Evolutionary conservation across 1,140 invertebrate species (phyloP), one percentile per base, ranked within the genome.

Genomic region (Mactra quadrangularis): DNA sequence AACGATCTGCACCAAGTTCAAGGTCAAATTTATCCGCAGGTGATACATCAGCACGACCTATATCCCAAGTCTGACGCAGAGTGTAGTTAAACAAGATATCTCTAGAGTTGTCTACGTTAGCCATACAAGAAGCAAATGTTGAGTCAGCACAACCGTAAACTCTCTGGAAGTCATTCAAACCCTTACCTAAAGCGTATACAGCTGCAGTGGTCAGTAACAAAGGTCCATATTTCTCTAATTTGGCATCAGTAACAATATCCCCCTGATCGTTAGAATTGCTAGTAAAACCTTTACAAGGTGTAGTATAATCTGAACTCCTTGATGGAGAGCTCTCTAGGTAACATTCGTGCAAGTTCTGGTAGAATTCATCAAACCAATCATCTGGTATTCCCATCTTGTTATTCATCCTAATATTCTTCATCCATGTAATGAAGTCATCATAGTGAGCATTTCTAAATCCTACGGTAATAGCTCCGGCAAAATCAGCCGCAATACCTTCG

Each of bases 401-500:
- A 15, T 71, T 84, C 22, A 90, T 87, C 0, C 83, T 89, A 27
- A 38, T 55, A 17, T 84, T 85, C 2, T 85, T 85, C 13, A 93
- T 70, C 77, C 89, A 93, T 1, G 87, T 72, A 7, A 75, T 83
- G 62, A 92, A 92, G n/a, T 83, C 85, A 29, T 82, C 95, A 89
- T 96, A 90, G 1, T 93, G 92, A 52, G 85, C 79, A 57, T 64
- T 87, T 66, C 89, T 77, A 0, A 96, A 91, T 86, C 96, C 95
- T 7, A 96, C 95, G 0, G 96, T 96, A 59, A 96, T 96, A 1
- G 96, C 95, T 0, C 96, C 96, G 78, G 95, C 95, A 0, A 96
- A 95, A 19, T 96, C 94, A 1, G 95, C 94, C 87, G 96, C 96
- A 6, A 96, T 86, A 0, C 95, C 95, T 79, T 95, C 94, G 0